Evolutionary conservation across 1,140 invertebrate species (phyloP), one percentile per base, ranked within the genome.

Genomic region (Fopius arisanus): DNA sequence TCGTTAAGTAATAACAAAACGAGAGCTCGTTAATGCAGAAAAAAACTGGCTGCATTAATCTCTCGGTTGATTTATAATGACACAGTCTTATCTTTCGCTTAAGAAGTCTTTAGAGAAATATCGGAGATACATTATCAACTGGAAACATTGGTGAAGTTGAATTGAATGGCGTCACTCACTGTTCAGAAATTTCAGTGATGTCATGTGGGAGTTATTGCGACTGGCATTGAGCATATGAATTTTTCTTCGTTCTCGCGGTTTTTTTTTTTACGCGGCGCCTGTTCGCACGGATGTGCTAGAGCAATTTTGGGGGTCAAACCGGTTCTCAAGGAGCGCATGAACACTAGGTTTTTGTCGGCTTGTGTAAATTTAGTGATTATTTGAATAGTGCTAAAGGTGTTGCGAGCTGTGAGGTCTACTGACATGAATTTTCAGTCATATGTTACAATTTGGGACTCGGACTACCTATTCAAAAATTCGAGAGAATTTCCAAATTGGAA

Each of bases 101-200:
- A 28, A 14, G 5, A 9, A 21, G 43, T 51, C 43, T 51, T 51
- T 51, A 51, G 43, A 26, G 23, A 16, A 48, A 7, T 48, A 48
- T 48, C 43, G 5, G 14, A 48, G 43, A 48, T 19, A 48, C 16
- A 48, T 48, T 16, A 48, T 48, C 43, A 48, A 37, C 33, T 37
- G 43, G 43, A 48, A 19, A 19, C 43, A 14, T 48, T 14, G 43
- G 1, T 7, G 43, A 1, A n/a, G 43, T 19, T 48, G 43, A 48
- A 48, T 48, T 48, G 16, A 48, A 48, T 48, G 43, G 43, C 43
- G 43, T 48, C 43, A 16, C 21, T 54, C 29, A 16, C 43, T 19
- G 40, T 59, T 73, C 37, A 54, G 29, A 67, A 67, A 31, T 67
- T 54, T 21, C 48, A 33, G 43, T 73, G 71, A 73, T 73, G 71